Conservation (phyloP, 2,888 invertebrate species). For the Cephus pulcher region DNA sequence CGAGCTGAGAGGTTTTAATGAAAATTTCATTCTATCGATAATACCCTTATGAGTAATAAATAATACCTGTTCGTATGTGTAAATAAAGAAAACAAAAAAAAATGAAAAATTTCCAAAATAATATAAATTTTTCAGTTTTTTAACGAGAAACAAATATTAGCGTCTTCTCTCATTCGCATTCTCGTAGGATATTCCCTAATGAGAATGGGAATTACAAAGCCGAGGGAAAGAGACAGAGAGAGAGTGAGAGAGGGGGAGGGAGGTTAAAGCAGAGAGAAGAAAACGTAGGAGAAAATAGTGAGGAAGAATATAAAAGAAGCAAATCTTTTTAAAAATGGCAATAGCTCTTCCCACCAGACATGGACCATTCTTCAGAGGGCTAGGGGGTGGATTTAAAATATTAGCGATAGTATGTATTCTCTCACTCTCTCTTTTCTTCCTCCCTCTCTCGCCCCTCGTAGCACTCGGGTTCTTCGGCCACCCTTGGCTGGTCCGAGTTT, state of each 20-base stretch:
- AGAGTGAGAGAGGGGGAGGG: not conserved
- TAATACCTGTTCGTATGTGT: too few species aligned
- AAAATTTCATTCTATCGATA: too few species aligned
- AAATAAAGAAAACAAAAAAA: too few species aligned
- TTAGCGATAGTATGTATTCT: conserved; percentile 9
- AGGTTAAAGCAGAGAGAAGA: conserved; percentile 1
- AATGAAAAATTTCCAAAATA: too few species aligned
- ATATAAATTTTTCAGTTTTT: not conserved
- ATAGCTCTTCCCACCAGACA: conserved; percentile 10
- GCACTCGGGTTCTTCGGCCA: not conserved
- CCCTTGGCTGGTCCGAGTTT: not conserved
- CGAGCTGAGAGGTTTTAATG: too few species aligned
- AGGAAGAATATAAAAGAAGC: conserved; percentile 7
- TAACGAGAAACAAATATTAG: too few species aligned
- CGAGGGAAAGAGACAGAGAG: too few species aligned
- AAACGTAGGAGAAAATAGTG: not conserved
- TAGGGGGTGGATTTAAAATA: conserved; percentile 12
- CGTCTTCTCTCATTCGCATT: too few species aligned
- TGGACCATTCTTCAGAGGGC: conserved; percentile 3
- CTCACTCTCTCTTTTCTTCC: not conserved
- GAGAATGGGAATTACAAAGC: too few species aligned
- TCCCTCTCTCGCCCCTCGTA: not conserved
- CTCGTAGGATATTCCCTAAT: too few species aligned
- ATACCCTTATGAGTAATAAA: too few species aligned
- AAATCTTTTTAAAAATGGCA: conserved; percentile 17